Percentiles rank a stretch among this genome's conserved stretches.
phyloP scores from a whole-genome alignment of 2,888 invertebrate species.

The Hypsopygia costalis region DNA sequence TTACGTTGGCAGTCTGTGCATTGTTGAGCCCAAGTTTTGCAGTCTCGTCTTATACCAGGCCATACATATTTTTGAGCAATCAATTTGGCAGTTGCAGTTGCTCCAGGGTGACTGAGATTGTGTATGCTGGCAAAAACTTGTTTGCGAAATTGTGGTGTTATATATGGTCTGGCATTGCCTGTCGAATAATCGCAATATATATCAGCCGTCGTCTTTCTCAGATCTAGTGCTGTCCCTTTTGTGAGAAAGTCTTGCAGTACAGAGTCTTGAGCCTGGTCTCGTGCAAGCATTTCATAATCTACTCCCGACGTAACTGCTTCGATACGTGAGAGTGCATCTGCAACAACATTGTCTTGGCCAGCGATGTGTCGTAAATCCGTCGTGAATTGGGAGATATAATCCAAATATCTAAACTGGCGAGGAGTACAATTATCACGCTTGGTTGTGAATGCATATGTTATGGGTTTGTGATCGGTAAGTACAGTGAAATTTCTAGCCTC shows the following conservation, averaged over 20 bases:
- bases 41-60: slow-evolving; percentile 19
- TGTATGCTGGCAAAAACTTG: slow-evolving; percentile 15
- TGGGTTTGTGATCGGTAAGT: background rate
- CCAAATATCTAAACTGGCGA: slow-evolving; percentile 13
- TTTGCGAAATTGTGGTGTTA: slow-evolving; percentile 9
- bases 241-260: no score
- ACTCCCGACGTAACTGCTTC: no score
- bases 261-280: no score
- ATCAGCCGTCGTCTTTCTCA: no score
- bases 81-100: slow-evolving; percentile 12
- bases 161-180: slow-evolving; percentile 12
- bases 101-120: slow-evolving; percentile 17
- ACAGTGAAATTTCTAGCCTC: slow-evolving; percentile 13
- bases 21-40: slow-evolving; percentile 23
- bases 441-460: slow-evolving; percentile 4
- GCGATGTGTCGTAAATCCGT: slow-evolving; percentile 13
- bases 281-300: no score
- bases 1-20: slow-evolving; percentile 34
- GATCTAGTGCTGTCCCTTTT: no score
- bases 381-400: slow-evolving; percentile 14
- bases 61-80: slow-evolving; percentile 20
- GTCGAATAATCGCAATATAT: background rate
- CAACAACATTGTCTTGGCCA: slow-evolving; percentile 16
- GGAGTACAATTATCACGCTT: slow-evolving; percentile 12
- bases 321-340: slow-evolving; percentile 5